Conservation (phyloP, 2,797 vertebrate genomes). For the Phrynocephalus forsythii region DNA sequence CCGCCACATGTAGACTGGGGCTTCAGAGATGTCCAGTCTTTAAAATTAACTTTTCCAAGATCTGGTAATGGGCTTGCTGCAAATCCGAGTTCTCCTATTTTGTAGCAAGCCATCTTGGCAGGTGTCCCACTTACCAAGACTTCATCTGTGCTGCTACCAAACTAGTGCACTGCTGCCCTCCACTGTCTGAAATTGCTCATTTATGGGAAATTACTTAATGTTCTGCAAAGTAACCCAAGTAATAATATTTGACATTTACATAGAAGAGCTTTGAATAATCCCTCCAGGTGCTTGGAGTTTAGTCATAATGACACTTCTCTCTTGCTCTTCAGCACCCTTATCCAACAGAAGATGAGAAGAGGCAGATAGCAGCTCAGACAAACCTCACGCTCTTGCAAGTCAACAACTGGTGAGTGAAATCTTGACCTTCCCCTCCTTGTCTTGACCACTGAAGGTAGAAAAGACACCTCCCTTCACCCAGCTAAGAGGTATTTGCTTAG, state of each 20-base stretch:
- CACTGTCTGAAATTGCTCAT: neutral
- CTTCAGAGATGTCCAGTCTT: too few species aligned
- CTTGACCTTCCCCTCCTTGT: too few species aligned
- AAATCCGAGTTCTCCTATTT: neutral
- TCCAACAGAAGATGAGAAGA: conserved; percentile 97
- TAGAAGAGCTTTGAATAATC: neutral
- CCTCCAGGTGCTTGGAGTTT: neutral
- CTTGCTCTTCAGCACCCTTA: conserved; percentile 89
- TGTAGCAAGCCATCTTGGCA: neutral
- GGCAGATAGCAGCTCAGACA: conserved; percentile 96
- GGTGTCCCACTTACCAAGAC: too few species aligned
- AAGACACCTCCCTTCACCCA: neutral
- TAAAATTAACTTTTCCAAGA: too few species aligned
- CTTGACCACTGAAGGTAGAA: neutral
- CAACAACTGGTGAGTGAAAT: conserved; percentile 94
- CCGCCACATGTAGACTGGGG: too few species aligned
- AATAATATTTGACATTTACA: neutral
- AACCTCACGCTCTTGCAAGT: conserved; percentile 97
- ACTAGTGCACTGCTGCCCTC: conserved; percentile 1
- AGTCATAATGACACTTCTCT: neutral
- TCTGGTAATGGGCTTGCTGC: neutral
- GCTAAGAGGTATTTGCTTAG: neutral
- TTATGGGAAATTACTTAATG: neutral
- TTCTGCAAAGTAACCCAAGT: neutral
- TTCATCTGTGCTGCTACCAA: neutral